These are phyloP conservation scores for Drosophila yooni DNA, from an alignment of 2,888 invertebrate species.

Conservation along the genomic window DNA sequence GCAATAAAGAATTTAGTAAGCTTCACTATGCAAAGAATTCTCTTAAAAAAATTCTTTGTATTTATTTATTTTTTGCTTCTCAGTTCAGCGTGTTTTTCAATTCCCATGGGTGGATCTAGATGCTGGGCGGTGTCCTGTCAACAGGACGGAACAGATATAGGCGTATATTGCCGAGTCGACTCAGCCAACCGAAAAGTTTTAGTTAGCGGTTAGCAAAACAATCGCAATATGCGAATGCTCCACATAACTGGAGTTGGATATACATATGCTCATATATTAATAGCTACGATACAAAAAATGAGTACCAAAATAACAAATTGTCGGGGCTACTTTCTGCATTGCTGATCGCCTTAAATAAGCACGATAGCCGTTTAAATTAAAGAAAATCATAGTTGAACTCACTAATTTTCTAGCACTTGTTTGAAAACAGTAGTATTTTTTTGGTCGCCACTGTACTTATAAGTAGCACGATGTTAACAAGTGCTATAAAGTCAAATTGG, in stretches of 20 bases:
- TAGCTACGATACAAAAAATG: neutral
- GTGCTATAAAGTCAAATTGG: conserved; percentile 48
- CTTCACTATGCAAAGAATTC: neutral
- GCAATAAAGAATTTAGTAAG: too few species aligned
- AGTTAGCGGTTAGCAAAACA: conserved; percentile 26
- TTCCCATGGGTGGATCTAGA: neutral
- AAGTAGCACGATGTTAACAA: conserved; percentile 37
- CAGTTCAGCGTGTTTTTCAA: neutral
- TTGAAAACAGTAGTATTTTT: neutral
- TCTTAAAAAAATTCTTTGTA: neutral
- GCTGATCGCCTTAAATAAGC: neutral
- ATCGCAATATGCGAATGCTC: conserved; percentile 20
- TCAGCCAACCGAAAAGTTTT: conserved; percentile 14
- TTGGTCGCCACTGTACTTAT: neutral
- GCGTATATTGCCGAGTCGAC: neutral
- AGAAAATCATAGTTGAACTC: neutral
- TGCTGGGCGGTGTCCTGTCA: conserved; percentile 3
- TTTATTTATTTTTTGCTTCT: neutral
- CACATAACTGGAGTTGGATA: neutral
- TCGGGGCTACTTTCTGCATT: too few species aligned
- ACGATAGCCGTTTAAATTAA: neutral
- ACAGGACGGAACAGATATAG: conserved; percentile 12
- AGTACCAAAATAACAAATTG: neutral
- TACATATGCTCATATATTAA: neutral
- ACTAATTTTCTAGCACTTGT: neutral